Conservation (phyloP, 2,113 vertebrate genomes). For the Coreoperca whiteheadi region DNA sequence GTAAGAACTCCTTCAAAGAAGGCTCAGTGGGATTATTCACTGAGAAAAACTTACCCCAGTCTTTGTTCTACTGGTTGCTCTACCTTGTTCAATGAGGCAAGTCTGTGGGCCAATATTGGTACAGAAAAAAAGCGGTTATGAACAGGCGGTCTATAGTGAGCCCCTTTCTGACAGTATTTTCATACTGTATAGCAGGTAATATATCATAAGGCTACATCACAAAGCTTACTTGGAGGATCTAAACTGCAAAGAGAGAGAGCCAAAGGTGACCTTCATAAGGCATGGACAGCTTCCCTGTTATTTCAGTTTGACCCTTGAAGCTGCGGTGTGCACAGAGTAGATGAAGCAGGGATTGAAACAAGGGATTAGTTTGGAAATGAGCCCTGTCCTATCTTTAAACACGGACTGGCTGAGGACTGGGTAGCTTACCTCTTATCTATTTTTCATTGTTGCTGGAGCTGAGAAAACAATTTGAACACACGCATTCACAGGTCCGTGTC, state of each 20-base stretch:
- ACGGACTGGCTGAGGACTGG: conserved; percentile 57
- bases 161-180: conserved; percentile 48
- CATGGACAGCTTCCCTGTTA: conserved; percentile 47
- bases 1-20: conserved; percentile 84
- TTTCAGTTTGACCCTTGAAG: conserved; percentile 70
- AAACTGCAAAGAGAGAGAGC: conserved; percentile 30
- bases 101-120: conserved; percentile 56
- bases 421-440: conserved; percentile 74
- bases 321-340: conserved; percentile 55
- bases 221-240: conserved; percentile 28
- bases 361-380: conserved; percentile 79
- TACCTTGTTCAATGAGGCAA: conserved; percentile 67
- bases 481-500: conserved; percentile 73
- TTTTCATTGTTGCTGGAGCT: conserved; percentile 68
- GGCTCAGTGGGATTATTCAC: conserved; percentile 81
- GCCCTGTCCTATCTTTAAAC: conserved; percentile 74
- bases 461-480: conserved; percentile 73
- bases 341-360: conserved; percentile 72
- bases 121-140: conserved; percentile 48
- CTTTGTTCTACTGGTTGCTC: conserved; percentile 75
- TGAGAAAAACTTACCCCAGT: conserved; percentile 77
- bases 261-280: conserved; percentile 59
- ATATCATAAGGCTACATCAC: conserved; percentile 36
- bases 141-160: conserved; percentile 24
- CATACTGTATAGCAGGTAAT: conserved; percentile 46